Percentiles rank a stretch among this genome's conserved stretches.
Conservation (phyloP, 2,113 vertebrate species). For the Myodes glareolus region DNA sequence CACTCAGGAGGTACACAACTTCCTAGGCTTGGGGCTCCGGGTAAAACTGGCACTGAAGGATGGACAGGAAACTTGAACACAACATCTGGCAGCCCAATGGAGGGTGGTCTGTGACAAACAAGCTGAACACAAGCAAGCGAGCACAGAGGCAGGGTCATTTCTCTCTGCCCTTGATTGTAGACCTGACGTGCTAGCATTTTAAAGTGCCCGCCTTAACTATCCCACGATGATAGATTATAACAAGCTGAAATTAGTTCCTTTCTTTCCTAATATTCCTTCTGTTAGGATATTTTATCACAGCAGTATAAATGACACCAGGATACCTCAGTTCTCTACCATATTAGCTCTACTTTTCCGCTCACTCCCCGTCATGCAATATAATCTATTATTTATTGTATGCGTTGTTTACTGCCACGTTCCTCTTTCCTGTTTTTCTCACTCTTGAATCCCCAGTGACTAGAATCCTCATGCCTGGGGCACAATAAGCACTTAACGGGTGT, state of each 20-base stretch:
- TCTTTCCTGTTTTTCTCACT: not conserved
- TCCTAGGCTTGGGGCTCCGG: not conserved
- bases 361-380: not conserved
- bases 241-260: not conserved
- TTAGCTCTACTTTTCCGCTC: not conserved
- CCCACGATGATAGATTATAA: not conserved
- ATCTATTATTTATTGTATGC: not conserved
- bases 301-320: not conserved
- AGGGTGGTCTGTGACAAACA: too few relatives aligned
- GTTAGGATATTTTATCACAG: too few relatives aligned
- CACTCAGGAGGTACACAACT: not conserved
- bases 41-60: not conserved
- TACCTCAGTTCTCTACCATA: not conserved
- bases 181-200: not conserved
- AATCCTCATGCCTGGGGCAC: not conserved
- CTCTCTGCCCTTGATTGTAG: not conserved
- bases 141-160: not conserved
- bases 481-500: not conserved
- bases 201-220: not conserved
- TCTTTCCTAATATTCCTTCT: not conserved
- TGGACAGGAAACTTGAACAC: not conserved
- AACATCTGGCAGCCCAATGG: too few relatives aligned
- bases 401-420: not conserved
- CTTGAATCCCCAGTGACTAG: not conserved
- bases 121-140: not conserved